Base-by-base conservation (phyloP, 2,888 invertebrate genomes). In the Rugalucina vietnamica region DNA sequence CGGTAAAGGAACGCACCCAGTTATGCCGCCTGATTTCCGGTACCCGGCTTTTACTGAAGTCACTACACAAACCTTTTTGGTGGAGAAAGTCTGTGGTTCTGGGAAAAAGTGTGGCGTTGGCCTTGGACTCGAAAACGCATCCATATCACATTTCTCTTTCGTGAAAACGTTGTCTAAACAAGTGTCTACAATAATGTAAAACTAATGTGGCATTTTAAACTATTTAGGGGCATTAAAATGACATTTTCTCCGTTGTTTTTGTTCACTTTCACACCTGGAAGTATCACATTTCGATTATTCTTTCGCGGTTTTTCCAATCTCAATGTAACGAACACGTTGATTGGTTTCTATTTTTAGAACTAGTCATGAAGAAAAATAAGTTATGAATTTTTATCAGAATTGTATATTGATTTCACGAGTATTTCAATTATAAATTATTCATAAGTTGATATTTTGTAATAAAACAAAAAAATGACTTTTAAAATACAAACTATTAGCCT, bases 51-150 rank as follows among this genome's bases (percentile, higher is more conserved):
- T n/a, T n/a, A n/a, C n/a, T n/a, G n/a, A n/a, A n/a, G n/a, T n/a
- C n/a, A n/a, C n/a, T n/a, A n/a, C n/a, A n/a, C 82, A 50, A 43
- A 87, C 94, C 93, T 94, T 94, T 88, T 94, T 94, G 0, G 94
- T 93, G 2, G 93, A 94, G 85, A 94, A 94, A 18, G 93, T 93
- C 80, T 92, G 91, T 18, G 85, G 81, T 72, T 93, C 91, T 27
- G 83, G 80, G 70, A 92, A 94, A 77, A 94, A 94, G 65, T 91
- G 87, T 18, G 94, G 94, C 0, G 92, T 93, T 29, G 94, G 94
- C 50, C 94, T 86, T 29, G 93, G 94, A 76, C 92, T 93, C 69
- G 90, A 84, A 79, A 91, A 89, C 3, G 85, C 88, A 14, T 89
- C 81, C 88, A 90, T 90, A 81, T 84, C 36, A 29, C 65, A 29